Base-by-base conservation (phyloP, 1,140 invertebrate genomes). In the Maniola jurtina region DNA sequence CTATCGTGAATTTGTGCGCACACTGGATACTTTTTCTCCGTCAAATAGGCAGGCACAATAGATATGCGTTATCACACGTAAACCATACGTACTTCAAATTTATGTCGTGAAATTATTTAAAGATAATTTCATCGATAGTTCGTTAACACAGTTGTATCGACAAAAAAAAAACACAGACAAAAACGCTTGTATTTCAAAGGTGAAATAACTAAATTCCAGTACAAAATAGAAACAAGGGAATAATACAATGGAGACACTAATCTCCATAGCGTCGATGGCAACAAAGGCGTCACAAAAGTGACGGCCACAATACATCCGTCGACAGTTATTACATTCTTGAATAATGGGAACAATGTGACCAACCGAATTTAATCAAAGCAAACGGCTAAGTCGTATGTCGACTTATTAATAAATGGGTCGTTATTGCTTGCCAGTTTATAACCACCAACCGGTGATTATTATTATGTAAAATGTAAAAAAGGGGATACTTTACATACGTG, bases 251-350 rank as follows among this genome's bases (percentile, higher is more conserved):
- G 45, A 67, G 68, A 74, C 68, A 66, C 50, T 60, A 71, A 71
- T 71, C 66, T 70, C 55, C 45, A 65, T 68, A 66, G 52, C 52
- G 68, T 64, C 75, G 72, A 74, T 72, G 69, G 33, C 69, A 66
- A 77, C 75, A 74, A 74, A 72, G 68, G 58, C 65, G 60, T 59
- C 72, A 77, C 77, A 77, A 80, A 74, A 80, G 77, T 77, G 73
- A 80, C 68, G 68, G 58, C 60, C 65, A 73, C 75, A 69, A 76
- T 76, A 75, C 75, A 74, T 66, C 68, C 50, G 63, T 36, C 69
- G 77, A 83, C 77, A 81, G 75, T 78, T 84, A 84, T 82, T 84
- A 81, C 73, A 78, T 84, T 82, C 79, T 76, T 78, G 77, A 77
- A 79, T 82, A 78, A 84, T 80, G 68, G 63, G 50, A 72, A 80